Evolutionary conservation across 2,797 vertebrate genomes (phyloP), one percentile per base, ranked within the genome.

Genomic region (Vireo griseus): DNA sequence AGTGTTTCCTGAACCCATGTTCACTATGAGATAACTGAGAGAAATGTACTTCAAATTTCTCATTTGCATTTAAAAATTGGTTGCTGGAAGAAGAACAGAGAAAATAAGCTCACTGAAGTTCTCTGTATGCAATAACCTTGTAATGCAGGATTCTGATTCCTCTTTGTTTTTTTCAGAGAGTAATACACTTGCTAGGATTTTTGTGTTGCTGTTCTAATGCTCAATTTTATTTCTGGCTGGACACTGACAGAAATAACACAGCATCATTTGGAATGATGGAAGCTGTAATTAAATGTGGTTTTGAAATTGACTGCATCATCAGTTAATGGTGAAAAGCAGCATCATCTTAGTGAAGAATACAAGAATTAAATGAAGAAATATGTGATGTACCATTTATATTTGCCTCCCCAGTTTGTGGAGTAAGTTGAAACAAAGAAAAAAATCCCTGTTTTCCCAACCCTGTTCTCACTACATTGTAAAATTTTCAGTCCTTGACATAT

Each of bases 21-120:
- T 86, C 48, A 63, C 16, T 2, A 11, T 2, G 10, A 66, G 20
- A 33, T 58, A 35, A 37, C 17, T 68, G 33, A 76, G n/a, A 25
- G n/a, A 37, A 80, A 51, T 10, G 16, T 48, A 22, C 2, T 8
- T 21, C 25, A 84, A 66, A 81, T 48, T 16, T 55, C n/a, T 69
- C 6, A 65, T 54, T 80, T 89, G 7, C 65, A 31, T 84, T 80
- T 81, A 73, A 83, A 83, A 83, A 67, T 63, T 63, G 2, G 5
- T 73, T 88, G 13, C 35, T 93, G 82, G 79, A 90, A 82, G 66
- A 85, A 61, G 51, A 95, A 82, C 28, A 83, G 45, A 93, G 65
- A 37, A 79, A 93, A 5, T 54, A 66, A 69, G 31, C 31, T 90
- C 7, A 4, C 37, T 74, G 40, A 31, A 92, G 26, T 44, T 81